These are phyloP conservation scores for Porites divaricata DNA, from an alignment of 92 coral and sea anemone species.

Conservation along the genomic window DNA sequence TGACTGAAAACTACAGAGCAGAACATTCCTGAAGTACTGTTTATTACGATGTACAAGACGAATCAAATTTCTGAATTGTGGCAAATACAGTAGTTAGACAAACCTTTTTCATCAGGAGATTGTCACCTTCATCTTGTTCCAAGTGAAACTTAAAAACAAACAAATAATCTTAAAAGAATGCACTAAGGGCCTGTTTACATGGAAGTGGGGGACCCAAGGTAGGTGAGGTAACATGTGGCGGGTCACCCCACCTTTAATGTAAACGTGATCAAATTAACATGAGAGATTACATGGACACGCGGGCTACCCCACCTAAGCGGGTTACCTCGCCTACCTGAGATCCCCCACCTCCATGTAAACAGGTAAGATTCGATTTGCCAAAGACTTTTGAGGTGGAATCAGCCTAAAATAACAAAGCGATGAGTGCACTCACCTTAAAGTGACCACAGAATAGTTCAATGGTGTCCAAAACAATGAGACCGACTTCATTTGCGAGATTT, in stretches of 20 bases:
- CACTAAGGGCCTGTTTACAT: too few species aligned
- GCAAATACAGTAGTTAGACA: background rate
- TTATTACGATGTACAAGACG: slow-evolving; percentile 1
- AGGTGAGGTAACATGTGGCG: too few species aligned
- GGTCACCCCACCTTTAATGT: too few species aligned
- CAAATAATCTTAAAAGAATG: background rate
- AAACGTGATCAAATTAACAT: too few species aligned
- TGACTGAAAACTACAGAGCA: background rate
- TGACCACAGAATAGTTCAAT: slow-evolving; percentile 93
- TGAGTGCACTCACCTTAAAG: slow-evolving; percentile 71
- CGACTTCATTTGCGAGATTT: slow-evolving; percentile 91
- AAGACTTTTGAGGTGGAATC: too few species aligned
- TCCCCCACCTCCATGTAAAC: too few species aligned
- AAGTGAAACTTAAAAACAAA: slow-evolving; percentile 76
- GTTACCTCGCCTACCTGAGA: too few species aligned
- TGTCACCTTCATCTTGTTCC: slow-evolving; percentile 98
- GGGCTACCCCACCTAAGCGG: too few species aligned
- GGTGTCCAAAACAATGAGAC: slow-evolving; percentile 85
- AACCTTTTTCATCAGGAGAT: slow-evolving; percentile 94
- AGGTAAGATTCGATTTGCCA: too few species aligned
- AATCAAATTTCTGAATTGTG: too few species aligned
- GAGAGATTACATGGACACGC: too few species aligned
- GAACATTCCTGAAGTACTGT: background rate
- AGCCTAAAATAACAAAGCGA: background rate
- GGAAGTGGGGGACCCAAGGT: too few species aligned